Percentiles rank a stretch among this genome's conserved stretches.
These are phyloP conservation scores for Bubo scandiacus DNA, from an alignment of 2,113 vertebrate genomes.

Conservation along the genomic window DNA sequence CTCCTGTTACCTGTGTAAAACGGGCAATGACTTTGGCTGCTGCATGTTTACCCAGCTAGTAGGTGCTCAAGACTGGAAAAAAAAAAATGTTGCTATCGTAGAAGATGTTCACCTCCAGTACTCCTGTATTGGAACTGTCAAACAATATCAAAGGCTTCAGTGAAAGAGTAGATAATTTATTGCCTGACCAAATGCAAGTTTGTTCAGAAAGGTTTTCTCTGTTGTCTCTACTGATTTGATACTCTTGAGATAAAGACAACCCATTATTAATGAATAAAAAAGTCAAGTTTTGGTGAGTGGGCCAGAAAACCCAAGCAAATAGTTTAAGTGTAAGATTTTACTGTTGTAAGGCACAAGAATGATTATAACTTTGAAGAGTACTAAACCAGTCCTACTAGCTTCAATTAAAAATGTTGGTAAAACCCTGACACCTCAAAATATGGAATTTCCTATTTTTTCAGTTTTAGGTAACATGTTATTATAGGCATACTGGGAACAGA, in stretches of 20 bases:
- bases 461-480: neutral
- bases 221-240: neutral
- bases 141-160: neutral
- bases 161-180: neutral
- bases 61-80: neutral
- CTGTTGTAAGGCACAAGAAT: slow-evolving; percentile 20
- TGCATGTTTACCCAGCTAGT: neutral
- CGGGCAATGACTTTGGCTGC: neutral
- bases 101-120: neutral
- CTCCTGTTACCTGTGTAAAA: neutral
- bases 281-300: neutral
- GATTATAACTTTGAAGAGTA: neutral
- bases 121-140: neutral
- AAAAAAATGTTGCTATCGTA: neutral
- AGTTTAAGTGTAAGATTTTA: neutral
- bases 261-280: neutral
- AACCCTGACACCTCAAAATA: neutral
- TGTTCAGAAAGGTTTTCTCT: neutral
- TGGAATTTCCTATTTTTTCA: neutral
- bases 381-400: neutral
- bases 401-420: neutral
- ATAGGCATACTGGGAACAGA: neutral
- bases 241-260: neutral
- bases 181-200: neutral
- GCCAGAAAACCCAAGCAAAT: neutral